Percentiles rank a stretch among this genome's conserved stretches.
Evolutionary conservation across 2,888 invertebrate genomes (phyloP).

Genomic region (Drosophila koepferae): DNA sequence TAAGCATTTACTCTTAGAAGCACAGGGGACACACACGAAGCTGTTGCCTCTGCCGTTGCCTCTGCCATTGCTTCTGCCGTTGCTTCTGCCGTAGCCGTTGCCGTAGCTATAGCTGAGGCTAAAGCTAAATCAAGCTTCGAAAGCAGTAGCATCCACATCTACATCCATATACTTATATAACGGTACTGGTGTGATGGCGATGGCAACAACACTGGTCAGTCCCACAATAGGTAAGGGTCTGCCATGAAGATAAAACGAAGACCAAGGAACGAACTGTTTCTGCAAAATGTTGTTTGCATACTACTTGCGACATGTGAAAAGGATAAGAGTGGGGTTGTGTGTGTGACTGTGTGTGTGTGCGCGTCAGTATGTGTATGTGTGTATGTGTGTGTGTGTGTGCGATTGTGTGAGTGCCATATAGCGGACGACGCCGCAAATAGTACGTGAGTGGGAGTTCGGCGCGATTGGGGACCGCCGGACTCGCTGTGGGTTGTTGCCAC

Average conservation of each 20-base stretch:
- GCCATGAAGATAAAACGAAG: slow-evolving; percentile 80
- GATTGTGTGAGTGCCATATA: slow-evolving; percentile 53
- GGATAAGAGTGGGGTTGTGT: slow-evolving; percentile 71
- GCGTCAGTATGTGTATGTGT: slow-evolving; percentile 20
- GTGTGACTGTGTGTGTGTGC: slow-evolving; percentile 24
- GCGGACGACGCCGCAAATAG: slow-evolving; percentile 70
- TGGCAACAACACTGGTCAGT: slow-evolving; percentile 69
- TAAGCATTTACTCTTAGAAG: slow-evolving; percentile 73
- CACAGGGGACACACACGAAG: slow-evolving; percentile 69
- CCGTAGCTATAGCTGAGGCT: slow-evolving; percentile 43
- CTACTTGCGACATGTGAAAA: slow-evolving; percentile 84
- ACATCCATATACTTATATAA: slow-evolving; percentile 42
- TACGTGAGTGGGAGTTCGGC: slow-evolving; percentile 72
- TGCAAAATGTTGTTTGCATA: slow-evolving; percentile 84
- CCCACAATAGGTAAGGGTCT: slow-evolving; percentile 81
- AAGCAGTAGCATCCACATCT: slow-evolving; percentile 67
- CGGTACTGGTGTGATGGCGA: slow-evolving; percentile 54
- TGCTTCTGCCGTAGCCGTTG: slow-evolving; percentile 21
- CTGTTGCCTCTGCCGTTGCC: slow-evolving; percentile 17
- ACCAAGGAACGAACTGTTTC: slow-evolving; percentile 82
- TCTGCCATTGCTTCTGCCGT: slow-evolving; percentile 25
- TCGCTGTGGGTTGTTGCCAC: slow-evolving; percentile 75
- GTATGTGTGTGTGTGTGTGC: slow-evolving; percentile 31
- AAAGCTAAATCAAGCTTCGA: slow-evolving; percentile 77
- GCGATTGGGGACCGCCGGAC: slow-evolving; percentile 73